A percentile compares a stretch with the other conserved stretches of the same genome.
These are phyloP conservation scores for Eubasilissa splendida DNA, from an alignment of 2,888 invertebrate genomes.

Conservation along the genomic window DNA sequence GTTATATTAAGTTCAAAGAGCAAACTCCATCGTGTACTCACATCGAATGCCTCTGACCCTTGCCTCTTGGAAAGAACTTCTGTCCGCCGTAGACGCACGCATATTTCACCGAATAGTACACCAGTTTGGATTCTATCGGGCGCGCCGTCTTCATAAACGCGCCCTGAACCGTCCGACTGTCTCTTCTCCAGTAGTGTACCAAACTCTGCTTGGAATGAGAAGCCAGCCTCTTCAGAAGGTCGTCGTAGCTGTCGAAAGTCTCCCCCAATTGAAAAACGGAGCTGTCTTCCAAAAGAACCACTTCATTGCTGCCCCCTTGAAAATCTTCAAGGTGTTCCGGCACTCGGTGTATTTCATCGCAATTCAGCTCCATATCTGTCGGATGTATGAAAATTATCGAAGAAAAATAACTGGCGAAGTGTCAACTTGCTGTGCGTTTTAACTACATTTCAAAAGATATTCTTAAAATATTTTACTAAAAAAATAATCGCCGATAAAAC, in stretches of 20 bases:
- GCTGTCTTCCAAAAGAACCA: conserved; percentile 40
- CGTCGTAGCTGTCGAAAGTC: conserved; percentile 65
- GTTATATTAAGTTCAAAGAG: not conserved
- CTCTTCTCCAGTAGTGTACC: conserved; percentile 67
- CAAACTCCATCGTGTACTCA: conserved; percentile 55
- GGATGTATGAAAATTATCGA: conserved; percentile 8
- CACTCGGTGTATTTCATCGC: conserved; percentile 19
- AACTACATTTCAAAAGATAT: conserved; percentile 11
- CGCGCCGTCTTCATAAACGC: conserved; percentile 67
- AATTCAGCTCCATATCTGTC: conserved; percentile 32
- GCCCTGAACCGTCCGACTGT: conserved; percentile 66
- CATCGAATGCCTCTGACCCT: conserved; percentile 65
- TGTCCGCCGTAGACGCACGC: conserved; percentile 68
- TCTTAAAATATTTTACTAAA: not conserved
- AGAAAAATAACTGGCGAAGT: conserved; percentile 6
- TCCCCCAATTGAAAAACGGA: conserved; percentile 64
- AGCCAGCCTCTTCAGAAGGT: conserved; percentile 63
- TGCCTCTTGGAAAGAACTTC: conserved; percentile 65
- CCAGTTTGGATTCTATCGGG: conserved; percentile 64
- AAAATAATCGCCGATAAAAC: conserved; percentile 35
- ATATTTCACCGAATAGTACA: conserved; percentile 67
- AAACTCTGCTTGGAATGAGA: conserved; percentile 65
- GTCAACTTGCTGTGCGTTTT: not conserved
- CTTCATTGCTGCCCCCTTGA: not conserved
- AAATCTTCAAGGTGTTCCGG: conserved; percentile 22